A percentile compares a stretch with the other conserved stretches of the same genome.
phyloP scores from a whole-genome alignment of 2,888 invertebrate species.

The Tupiocoris notatus region DNA sequence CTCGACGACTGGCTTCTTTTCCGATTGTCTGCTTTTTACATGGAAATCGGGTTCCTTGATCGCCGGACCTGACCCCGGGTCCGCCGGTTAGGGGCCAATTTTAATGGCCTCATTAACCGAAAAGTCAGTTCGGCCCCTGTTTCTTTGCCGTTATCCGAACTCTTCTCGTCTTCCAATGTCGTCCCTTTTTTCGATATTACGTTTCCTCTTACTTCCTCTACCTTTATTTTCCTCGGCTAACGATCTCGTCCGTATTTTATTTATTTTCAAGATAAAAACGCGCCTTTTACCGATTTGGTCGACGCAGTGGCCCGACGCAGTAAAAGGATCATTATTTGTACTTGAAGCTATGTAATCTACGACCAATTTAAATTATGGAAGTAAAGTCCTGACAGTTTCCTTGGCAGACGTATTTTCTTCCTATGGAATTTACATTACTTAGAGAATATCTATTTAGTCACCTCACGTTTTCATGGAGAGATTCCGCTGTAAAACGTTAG shows the following conservation, averaged over 20 bases:
- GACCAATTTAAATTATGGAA: no score
- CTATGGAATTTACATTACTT: no score
- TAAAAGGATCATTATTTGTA: no score
- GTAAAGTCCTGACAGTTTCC: no score
- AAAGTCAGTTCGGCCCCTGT: slow-evolving; percentile 17
- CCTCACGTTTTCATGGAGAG: no score
- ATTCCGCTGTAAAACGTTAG: no score
- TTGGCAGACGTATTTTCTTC: no score
- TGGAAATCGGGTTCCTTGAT: slow-evolving; percentile 21
- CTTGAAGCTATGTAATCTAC: no score
- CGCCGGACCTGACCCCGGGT: slow-evolving; percentile 10
- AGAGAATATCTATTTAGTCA: no score
- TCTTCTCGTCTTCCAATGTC: background rate
- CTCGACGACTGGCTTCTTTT: slow-evolving; percentile 9
- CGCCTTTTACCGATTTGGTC: background rate
- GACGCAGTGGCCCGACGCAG: no score
- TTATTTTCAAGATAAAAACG: background rate
- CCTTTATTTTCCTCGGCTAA: background rate
- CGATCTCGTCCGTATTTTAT: background rate
- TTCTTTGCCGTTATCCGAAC: slow-evolving; percentile 13
- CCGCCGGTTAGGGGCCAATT: slow-evolving; percentile 29
- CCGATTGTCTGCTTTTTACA: slow-evolving; percentile 11
- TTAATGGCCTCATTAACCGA: slow-evolving; percentile 36
- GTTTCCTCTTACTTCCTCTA: slow-evolving; percentile 1
- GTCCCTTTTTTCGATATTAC: background rate